Evolutionary conservation across 1,140 invertebrate genomes (phyloP).

Genomic region (Halyomorpha halys): DNA sequence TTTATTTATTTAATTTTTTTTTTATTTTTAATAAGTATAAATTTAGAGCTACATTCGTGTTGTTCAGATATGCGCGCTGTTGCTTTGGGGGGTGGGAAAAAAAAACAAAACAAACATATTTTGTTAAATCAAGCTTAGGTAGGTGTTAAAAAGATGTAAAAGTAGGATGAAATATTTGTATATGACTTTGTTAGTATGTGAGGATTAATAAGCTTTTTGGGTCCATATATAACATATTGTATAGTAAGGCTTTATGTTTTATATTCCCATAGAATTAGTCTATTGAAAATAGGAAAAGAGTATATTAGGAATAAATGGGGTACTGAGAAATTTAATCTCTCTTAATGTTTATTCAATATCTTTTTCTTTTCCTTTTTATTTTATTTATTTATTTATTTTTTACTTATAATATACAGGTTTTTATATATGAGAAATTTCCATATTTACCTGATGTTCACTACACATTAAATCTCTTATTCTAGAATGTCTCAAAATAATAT

Average conservation of each 20-base stretch:
- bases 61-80: too few relatives aligned
- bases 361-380: not conserved
- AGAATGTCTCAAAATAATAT: too few relatives aligned
- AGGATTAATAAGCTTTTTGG: conserved; percentile 27
- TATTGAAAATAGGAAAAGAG: not conserved
- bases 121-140: conserved; percentile 8
- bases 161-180: conserved; percentile 19
- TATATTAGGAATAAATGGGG: conserved; percentile 1
- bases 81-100: not conserved
- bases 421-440: too few relatives aligned
- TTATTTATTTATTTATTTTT: too few relatives aligned
- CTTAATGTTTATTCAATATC: not conserved
- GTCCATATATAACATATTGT: conserved; percentile 26
- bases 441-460: too few relatives aligned
- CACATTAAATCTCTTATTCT: too few relatives aligned
- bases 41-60: not conserved
- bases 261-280: conserved; percentile 24
- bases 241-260: conserved; percentile 27
- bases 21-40: not conserved
- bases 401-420: too few relatives aligned
- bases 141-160: not conserved
- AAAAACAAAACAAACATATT: conserved; percentile 1
- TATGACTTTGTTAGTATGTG: conserved; percentile 24
- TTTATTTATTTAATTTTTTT: conserved; percentile 1
- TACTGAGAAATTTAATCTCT: not conserved